These are phyloP conservation scores for Parazoanthus swiftii DNA, from an alignment of 92 coral and sea anemone species.

Conservation along the genomic window DNA sequence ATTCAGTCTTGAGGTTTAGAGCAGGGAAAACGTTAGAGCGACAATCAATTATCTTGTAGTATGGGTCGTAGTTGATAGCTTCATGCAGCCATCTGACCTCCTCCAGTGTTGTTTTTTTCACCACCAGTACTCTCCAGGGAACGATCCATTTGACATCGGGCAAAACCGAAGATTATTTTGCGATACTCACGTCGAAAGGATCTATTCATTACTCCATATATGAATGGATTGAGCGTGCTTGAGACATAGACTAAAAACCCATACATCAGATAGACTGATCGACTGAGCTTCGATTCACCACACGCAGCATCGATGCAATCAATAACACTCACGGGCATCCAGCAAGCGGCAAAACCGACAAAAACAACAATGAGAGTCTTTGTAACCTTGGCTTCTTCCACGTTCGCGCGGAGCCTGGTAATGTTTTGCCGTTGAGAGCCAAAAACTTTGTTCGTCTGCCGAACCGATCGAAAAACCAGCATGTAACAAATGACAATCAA, in stretches of 20 bases:
- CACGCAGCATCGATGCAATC: slow-evolving; percentile 60
- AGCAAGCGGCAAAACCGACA: slow-evolving; percentile 66
- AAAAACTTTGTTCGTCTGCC: slow-evolving; percentile 56
- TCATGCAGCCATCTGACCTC: no score
- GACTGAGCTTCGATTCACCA: slow-evolving; percentile 48
- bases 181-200: slow-evolving; percentile 62
- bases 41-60: no score
- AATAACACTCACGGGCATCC: slow-evolving; percentile 74
- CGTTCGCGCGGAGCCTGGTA: slow-evolving; percentile 53
- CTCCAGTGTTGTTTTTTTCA: no score
- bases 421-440: slow-evolving; percentile 17
- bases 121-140: no score
- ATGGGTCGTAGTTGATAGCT: no score
- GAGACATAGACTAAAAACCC: slow-evolving; percentile 61
- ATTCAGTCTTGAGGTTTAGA: no score
- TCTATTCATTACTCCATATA: slow-evolving; percentile 63
- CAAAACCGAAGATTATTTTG: slow-evolving; percentile 15
- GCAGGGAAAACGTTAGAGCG: no score
- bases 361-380: slow-evolving; percentile 68
- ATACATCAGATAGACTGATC: slow-evolving; percentile 63
- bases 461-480: slow-evolving; percentile 56
- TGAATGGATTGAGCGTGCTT: slow-evolving; percentile 70
- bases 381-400: slow-evolving; percentile 75
- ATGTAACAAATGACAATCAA: slow-evolving; percentile 55
- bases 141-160: no score